Evolutionary conservation across 2,888 invertebrate species (phyloP).

Genomic region (Elysia crispata): DNA sequence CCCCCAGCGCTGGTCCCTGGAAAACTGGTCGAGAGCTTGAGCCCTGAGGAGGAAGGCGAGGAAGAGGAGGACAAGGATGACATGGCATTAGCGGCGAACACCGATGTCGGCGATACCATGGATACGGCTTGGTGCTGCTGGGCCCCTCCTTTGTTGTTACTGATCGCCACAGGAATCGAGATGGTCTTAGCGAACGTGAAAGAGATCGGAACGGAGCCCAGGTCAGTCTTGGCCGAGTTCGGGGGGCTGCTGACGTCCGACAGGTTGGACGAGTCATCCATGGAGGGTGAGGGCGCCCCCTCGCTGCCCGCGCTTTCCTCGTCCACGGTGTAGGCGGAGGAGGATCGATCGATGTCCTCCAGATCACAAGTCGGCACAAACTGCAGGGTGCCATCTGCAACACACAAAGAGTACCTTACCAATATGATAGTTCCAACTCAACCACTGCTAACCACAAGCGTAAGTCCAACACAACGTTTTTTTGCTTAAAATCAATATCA

Average conservation of each 20-base stretch:
- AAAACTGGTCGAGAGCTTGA: constrained; percentile 34
- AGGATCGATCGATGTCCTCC: constrained; percentile 83
- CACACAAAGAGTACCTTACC: background rate
- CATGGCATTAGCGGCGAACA: background rate
- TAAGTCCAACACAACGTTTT: no score
- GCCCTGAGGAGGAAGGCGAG: background rate
- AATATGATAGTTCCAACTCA: background rate
- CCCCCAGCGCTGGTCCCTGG: constrained; percentile 27
- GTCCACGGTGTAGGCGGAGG: constrained; percentile 83
- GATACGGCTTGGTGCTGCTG: background rate
- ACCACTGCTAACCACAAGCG: no score
- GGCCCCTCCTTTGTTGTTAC: background rate
- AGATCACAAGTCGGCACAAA: constrained; percentile 96
- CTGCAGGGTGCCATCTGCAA: constrained; percentile 89
- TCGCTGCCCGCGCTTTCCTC: constrained; percentile 88
- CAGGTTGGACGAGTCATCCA: constrained; percentile 67
- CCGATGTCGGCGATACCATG: constrained; percentile 24
- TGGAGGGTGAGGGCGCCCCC: constrained; percentile 74
- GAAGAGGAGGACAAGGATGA: no score
- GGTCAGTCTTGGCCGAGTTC: background rate
- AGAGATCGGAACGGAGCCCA: constrained; percentile 39
- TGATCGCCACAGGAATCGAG: constrained; percentile 30
- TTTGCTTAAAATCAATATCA: no score
- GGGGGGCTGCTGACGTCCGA: constrained; percentile 70
- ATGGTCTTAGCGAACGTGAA: constrained; percentile 45